Base-by-base conservation (phyloP, 2,113 vertebrate genomes). In the Micromys minutus region DNA sequence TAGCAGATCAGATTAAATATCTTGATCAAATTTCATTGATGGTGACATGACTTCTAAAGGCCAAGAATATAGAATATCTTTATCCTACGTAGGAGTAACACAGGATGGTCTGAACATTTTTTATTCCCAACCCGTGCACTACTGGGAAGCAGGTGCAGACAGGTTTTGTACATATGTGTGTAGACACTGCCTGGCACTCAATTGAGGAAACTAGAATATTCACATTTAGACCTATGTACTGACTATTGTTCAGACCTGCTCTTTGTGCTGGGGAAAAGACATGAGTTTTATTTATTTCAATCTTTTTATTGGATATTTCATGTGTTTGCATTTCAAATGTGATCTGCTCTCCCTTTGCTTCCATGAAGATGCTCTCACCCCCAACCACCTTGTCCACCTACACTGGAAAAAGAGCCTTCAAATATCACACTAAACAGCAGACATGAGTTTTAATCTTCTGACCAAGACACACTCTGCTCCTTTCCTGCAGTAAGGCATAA, bases 21-120 rank as follows among this genome's bases (percentile, higher is more conserved):
- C 26, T 85, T 47, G 16, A 47, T 45, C 6, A 22, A 47, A 9
- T 50, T 67, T 67, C 19, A 67, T 15, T 45, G n/a, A 45, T 34
- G 1, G 19, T 45, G 39, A 21, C 17, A 86, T 7, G 10, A 86
- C 10, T 10, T 22, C 10, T 34, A 34, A 29, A 42, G 7, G 3
- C n/a, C 24, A 88, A 24, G 16, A 5, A 50, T 3, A 19, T 3
- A 52, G 22, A 71, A 55, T 55, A 12, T 15, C 36, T 55, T 55
- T 55, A 72, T 87, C 12, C 31, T 0, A 87, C 36, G 7, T 19
- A 31, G 3, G 7, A 55, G 17, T 17, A 2, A 50, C 17, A 47
- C 29, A 36, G 19, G 2, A 21, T 22, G 19, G 17, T 3, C 3
- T 8, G 1, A 3, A 2, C 15, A 26, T 11, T 55, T 57, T 57